A percentile compares a stretch with the other conserved stretches of the same genome.
Conservation (phyloP, 2,113 vertebrate species). For the Poicephalus meyeri region DNA sequence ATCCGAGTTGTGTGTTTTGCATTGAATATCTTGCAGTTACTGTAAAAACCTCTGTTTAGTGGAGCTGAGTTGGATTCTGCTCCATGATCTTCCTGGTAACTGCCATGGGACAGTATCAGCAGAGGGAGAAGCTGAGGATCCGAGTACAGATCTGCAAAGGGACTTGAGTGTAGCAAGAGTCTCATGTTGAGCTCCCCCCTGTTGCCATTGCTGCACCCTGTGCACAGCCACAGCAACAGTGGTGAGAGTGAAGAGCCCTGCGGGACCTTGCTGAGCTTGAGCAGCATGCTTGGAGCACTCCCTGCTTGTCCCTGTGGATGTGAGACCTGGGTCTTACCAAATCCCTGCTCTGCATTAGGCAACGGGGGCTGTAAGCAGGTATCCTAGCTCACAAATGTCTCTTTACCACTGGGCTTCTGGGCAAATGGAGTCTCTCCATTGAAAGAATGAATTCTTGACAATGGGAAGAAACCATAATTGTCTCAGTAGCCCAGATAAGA, state of each 20-base stretch:
- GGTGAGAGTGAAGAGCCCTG: neutral
- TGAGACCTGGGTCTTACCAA: neutral
- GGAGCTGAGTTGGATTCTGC: neutral
- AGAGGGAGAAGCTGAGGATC: neutral
- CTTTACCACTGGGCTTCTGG: neutral
- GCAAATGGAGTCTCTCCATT: neutral
- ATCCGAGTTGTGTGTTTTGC: accelerated
- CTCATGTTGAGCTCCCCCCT: neutral
- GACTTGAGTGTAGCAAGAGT: neutral
- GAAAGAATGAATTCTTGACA: neutral
- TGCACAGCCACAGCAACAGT: neutral
- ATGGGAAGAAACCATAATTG: neutral
- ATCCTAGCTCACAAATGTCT: neutral
- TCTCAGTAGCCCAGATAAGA: neutral
- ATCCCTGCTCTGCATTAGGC: neutral
- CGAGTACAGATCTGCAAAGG: neutral
- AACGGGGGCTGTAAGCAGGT: neutral
- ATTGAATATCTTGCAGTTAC: neutral
- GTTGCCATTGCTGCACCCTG: neutral
- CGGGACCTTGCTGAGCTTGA: neutral
- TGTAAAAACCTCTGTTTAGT: neutral
- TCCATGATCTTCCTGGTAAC: neutral
- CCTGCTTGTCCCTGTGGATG: neutral
- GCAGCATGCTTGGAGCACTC: neutral
- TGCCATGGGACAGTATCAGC: neutral